Conservation (phyloP, 2,888 invertebrate genomes). For the Nephrocerus scutellatus region DNA sequence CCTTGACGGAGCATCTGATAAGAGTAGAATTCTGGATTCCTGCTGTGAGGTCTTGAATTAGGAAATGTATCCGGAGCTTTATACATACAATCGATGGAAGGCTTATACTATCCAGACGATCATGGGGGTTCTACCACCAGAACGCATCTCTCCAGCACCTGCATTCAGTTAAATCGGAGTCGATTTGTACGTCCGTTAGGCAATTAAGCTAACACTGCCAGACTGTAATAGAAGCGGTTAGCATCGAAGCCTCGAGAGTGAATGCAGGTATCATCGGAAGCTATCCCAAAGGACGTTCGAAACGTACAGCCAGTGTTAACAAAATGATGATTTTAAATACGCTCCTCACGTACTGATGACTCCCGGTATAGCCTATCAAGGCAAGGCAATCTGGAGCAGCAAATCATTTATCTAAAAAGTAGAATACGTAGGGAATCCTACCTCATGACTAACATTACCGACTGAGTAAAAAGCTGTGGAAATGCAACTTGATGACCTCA, state of each 20-base stretch:
- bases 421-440: background rate
- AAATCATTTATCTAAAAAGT: background rate
- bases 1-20: too few relatives aligned
- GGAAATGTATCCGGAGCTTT: too few relatives aligned
- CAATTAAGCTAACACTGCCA: slow-evolving; percentile 1
- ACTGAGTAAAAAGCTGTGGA: too few relatives aligned
- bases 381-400: background rate
- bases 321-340: too few relatives aligned
- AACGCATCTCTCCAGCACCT: slow-evolving; percentile 1
- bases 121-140: too few relatives aligned
- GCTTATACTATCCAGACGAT: too few relatives aligned
- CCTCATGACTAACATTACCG: too few relatives aligned
- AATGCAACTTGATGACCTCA: too few relatives aligned
- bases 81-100: too few relatives aligned
- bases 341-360: background rate
- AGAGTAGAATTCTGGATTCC: too few relatives aligned
- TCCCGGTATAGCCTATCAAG: background rate
- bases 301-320: background rate
- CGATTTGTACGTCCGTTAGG: background rate
- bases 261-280: slow-evolving; percentile 2
- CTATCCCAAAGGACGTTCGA: too few relatives aligned
- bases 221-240: background rate
- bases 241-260: background rate
- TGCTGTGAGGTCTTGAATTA: too few relatives aligned
- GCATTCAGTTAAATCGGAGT: slow-evolving; percentile 2